Conservation (phyloP, 2,113 vertebrate species). For the Bubo bubo region DNA sequence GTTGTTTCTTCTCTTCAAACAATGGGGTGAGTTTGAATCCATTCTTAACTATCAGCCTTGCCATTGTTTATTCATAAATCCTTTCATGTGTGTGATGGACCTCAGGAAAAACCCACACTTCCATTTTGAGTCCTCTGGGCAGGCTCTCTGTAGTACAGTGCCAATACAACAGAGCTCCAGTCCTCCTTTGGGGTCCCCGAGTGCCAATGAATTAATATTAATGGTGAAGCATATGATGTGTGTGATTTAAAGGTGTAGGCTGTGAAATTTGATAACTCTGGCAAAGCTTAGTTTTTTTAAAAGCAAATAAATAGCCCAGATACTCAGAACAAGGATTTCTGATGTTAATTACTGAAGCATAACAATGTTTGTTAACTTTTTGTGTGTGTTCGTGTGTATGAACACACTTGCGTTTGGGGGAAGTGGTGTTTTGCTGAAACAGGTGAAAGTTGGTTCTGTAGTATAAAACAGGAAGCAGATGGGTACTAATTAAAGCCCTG, state of each 20-base stretch:
- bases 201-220: neutral
- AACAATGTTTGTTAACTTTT: neutral
- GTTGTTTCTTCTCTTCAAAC: slow-evolving; percentile 70
- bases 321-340: neutral
- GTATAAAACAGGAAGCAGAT: slow-evolving; percentile 81
- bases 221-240: neutral
- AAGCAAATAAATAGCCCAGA: neutral
- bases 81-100: slow-evolving; percentile 55
- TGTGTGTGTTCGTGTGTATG: neutral
- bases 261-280: slow-evolving; percentile 7
- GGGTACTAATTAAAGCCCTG: slow-evolving; percentile 79
- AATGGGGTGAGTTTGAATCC: slow-evolving; percentile 60
- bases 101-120: slow-evolving; percentile 46
- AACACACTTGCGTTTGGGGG: neutral
- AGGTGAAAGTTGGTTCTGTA: slow-evolving; percentile 75
- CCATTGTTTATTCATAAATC: slow-evolving; percentile 57
- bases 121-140: slow-evolving; percentile 10
- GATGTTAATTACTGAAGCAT: neutral
- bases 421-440: slow-evolving; percentile 58
- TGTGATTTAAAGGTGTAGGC: neutral
- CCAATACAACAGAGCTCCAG: neutral
- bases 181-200: neutral
- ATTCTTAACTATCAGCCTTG: slow-evolving; percentile 41
- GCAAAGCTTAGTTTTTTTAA: neutral
- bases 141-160: neutral